Evolutionary conservation across 2,888 invertebrate species (phyloP), one percentile per base, ranked within the genome.

Genomic region (Corbicula japonica): DNA sequence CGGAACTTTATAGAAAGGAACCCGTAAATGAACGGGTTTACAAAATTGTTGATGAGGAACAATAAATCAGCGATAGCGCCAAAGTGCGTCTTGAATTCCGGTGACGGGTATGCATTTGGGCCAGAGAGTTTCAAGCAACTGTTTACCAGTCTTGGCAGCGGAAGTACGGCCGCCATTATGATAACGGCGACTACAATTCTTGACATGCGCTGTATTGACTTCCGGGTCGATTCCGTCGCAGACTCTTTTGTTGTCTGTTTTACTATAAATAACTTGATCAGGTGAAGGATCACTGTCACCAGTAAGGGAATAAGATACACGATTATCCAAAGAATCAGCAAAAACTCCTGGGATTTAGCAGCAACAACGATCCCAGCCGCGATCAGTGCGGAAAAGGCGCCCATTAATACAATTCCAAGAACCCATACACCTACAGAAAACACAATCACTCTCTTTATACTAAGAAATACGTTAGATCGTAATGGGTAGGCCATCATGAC

Each of bases 131-230:
- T 63, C 34, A 79, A 18, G n/a, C 70, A 70, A 18, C 76, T 76
- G 28, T 44, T 30, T 2, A 83, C 30, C 15, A 83, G 34, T 30
- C 66, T 70, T 21, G 83, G 83, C 4, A 83, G 44, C 38, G 83
- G 83, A 41, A 83, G 62, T 34, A 79, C n/a, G 18, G 76, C 60
- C 2, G 79, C 83, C 61, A 70, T 79, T 15, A 83, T 32, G 10
- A 83, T 79, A 10, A 83, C 76, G 10, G 76, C 23, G 28, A 79
- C 48, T 6, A 83, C 78, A 38, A 83, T 83, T 34, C 66, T 76
- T 12, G 79, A 76, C 83, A 83, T 83, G 48, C 74, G 72, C 62
- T 70, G 44, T 58, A 83, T 62, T 3, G 76, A 76, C 44, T 76
- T 74, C 68, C 76, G 73, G 12, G 76, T 79, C 1, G 52, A 4